Conservation (phyloP, 2,113 vertebrate genomes). For the Acinonyx jubatus region DNA sequence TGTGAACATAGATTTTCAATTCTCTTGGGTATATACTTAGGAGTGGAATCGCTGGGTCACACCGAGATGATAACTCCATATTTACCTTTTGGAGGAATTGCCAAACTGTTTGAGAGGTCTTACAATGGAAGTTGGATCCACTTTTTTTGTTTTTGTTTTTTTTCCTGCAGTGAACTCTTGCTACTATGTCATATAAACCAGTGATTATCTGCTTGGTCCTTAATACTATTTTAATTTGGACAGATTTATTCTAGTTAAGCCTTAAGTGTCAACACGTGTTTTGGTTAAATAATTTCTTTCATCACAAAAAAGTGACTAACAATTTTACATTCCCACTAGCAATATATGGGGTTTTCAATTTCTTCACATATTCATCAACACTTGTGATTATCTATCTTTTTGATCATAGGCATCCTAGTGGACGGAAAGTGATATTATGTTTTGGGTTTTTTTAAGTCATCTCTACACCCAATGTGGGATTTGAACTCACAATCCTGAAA, state of each 20-base stretch:
- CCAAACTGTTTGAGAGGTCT: background rate
- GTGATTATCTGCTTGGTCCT: conserved; percentile 28
- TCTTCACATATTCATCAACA: background rate
- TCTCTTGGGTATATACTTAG: background rate
- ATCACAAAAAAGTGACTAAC: background rate
- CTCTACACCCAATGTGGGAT: background rate
- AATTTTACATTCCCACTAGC: background rate
- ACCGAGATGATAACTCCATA: background rate
- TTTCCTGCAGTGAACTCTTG: conserved; percentile 40
- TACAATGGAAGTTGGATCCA: background rate
- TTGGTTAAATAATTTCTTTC: conserved; percentile 69
- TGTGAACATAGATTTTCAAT: background rate
- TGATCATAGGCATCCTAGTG: background rate
- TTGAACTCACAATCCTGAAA: background rate
- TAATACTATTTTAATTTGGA: conserved; percentile 51
- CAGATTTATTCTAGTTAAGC: conserved; percentile 64
- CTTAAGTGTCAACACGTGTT: conserved; percentile 65
- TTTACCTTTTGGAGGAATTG: background rate
- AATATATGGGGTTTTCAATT: background rate
- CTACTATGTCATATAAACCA: background rate
- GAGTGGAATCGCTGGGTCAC: background rate
- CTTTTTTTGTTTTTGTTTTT: conserved; percentile 55
- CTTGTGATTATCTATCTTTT: background rate
- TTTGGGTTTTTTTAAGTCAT: background rate
- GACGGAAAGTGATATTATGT: background rate